Evolutionary conservation across 2,113 vertebrate species (phyloP).

Genomic region (Daboia siamensis): DNA sequence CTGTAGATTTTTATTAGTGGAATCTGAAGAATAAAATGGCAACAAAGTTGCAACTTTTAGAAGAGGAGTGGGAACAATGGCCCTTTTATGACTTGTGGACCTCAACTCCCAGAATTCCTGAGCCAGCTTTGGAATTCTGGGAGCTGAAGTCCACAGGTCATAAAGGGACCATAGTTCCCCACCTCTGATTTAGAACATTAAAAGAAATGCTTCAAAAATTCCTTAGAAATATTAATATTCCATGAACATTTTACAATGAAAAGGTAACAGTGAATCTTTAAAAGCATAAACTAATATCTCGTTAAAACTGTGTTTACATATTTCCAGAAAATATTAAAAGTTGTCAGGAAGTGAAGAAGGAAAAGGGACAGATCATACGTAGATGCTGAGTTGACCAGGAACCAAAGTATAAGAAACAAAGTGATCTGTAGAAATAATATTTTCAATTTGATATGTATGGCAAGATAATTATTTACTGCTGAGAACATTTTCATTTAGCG

Average conservation of each 20-base stretch:
- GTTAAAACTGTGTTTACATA: not conserved
- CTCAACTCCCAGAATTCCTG: no score
- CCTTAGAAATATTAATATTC: not conserved
- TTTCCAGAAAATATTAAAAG: not conserved
- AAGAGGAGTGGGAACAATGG: not conserved
- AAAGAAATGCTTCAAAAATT: not conserved
- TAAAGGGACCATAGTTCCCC: no score
- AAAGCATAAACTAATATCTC: not conserved
- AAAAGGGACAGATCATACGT: not conserved
- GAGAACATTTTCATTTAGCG: not conserved
- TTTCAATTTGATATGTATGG: constrained; percentile 23
- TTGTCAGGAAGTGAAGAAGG: not conserved
- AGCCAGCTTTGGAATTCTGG: no score
- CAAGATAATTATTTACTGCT: constrained; percentile 22
- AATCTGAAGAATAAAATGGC: not conserved
- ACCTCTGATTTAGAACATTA: not conserved
- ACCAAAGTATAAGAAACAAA: constrained; percentile 10
- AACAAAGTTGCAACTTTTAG: not conserved
- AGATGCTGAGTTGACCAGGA: not conserved
- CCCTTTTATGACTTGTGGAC: no score
- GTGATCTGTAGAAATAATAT: constrained; percentile 8
- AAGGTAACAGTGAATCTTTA: not conserved
- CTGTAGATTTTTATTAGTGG: not conserved
- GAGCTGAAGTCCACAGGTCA: no score
- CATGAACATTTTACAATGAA: not conserved